A percentile compares a stretch with the other conserved stretches of the same genome.
Conservation (phyloP, 2,797 vertebrate genomes). For the Pachyuromys duprasi region DNA sequence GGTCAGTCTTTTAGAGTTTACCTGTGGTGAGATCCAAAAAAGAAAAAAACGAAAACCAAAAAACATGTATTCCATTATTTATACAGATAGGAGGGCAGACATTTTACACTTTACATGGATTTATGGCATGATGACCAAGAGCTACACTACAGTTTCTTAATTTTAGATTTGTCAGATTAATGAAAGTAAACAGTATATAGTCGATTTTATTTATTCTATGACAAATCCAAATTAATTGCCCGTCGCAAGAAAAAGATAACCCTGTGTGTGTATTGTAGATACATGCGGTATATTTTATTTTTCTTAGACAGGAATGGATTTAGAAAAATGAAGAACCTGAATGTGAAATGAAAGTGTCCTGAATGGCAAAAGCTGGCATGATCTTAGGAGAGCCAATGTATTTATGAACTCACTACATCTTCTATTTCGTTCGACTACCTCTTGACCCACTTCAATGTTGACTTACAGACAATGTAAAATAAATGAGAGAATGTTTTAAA, state of each 20-base stretch:
- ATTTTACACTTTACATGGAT: neutral
- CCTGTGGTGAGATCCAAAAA: conserved; percentile 2
- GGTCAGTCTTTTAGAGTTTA: neutral
- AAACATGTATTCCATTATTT: neutral
- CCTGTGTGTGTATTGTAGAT: neutral
- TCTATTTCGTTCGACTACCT: neutral
- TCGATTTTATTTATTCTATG: neutral
- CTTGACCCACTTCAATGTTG: conserved; percentile 13
- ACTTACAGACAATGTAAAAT: neutral
- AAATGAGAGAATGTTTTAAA: neutral
- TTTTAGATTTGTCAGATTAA: neutral
- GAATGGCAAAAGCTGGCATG: neutral
- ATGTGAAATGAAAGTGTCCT: too few relatives aligned
- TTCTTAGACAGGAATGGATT: neutral
- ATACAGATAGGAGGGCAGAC: neutral
- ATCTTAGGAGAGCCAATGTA: neutral
- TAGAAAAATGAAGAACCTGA: neutral
- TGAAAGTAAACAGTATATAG: neutral
- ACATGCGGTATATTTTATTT: neutral
- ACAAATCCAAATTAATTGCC: neutral
- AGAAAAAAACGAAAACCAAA: neutral
- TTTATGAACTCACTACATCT: neutral
- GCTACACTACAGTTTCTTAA: neutral
- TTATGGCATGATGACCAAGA: neutral
- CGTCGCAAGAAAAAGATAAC: neutral